Evolutionary conservation across 2,888 invertebrate genomes (phyloP), one percentile per base, ranked within the genome.

Genomic region (Cantharis rufa): DNA sequence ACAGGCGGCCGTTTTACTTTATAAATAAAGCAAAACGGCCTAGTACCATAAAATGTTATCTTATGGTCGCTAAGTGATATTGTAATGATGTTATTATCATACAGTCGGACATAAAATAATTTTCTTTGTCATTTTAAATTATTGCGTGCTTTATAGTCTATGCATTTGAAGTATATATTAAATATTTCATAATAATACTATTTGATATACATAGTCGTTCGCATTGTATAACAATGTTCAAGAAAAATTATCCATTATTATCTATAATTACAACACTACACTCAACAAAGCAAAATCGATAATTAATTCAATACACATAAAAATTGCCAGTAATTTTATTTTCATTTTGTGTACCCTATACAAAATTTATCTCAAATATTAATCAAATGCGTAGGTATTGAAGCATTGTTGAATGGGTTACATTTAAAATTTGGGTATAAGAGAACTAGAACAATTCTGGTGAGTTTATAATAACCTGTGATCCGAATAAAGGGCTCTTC

Each of bases 401-500:
- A 48, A 48, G n/a, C n/a, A 48, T 48, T 48, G 48, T 48, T n/a
- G 48, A 48, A 48, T 9, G 48, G n/a, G 48, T n/a, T n/a, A 48
- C 48, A 48, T 48, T 48, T n/a, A 48, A 32, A 5, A 48, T 48
- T 48, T 48, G 1, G n/a, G 48, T n/a, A 7, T n/a, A n/a, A n/a
- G 48, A n/a, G 48, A 48, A 48, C 48, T 48, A n/a, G 5, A 48
- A n/a, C 7, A 48, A 48, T 48, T 48, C 48, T 48, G 48, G 7
- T 48, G 48, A 48, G 48, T 48, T 48, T 48, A 48, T 48, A 48
- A 48, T 48, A 48, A 48, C 48, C 48, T 48, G 48, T 48, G 48
- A 74, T 69, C 73, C 70, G 72, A 70, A 70, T 62, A 74, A 72
- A 74, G 72, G 78, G 79, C 69, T 32, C 75, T 74, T 72, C 76